Evolutionary conservation across 2,888 invertebrate species (phyloP), one percentile per base, ranked within the genome.

Genomic region (Heterodera filipjevi): DNA sequence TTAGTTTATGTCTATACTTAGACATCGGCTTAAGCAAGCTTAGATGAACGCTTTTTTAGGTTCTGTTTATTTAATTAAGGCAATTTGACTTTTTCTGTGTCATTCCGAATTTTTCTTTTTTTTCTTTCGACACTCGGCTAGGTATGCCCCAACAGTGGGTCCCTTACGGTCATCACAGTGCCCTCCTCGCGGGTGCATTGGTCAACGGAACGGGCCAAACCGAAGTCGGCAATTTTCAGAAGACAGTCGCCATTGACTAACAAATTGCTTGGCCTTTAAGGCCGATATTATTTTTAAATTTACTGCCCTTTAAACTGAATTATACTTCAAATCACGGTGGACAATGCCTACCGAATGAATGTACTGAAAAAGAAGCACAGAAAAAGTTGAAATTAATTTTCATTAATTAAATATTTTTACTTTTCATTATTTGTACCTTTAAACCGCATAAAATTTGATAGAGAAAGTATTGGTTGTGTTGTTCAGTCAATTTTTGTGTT

Each of bases 241-340:
- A 90, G 90, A 83, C 91, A 91, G 83, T 91, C 91, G 78, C 90
- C 90, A 83, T 91, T 91, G 59, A 91, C 90, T n/a, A 91, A 86
- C 35, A 91, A 85, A 81, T 91, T 91, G 80, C 90, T 90, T 3
- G 91, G 91, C 81, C 59, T 59, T 39, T 0, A 39, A 39, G n/a
- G n/a, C n/a, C n/a, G n/a, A n/a, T n/a, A 59, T 2, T 19, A n/a
- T n/a, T 5, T 59, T n/a, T n/a, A 59, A 59, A 22, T 32, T 66
- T 19, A 35, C 22, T 39, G 71, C 16, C 3, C n/a, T 27, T 59
- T 59, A 10, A 59, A 59, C 27, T 27, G 1, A 59, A 59, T 3
- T 27, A 6, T 59, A 59, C 59, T 79, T 79, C 39, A 79, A 33
- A 81, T 91, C 91, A 46, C 91, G 84, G 81, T 91, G 91, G 16